Percentiles rank a stretch among this genome's conserved stretches.
phyloP scores from a whole-genome alignment of 23 tunicate species.

The Phallusia fumigata region DNA sequence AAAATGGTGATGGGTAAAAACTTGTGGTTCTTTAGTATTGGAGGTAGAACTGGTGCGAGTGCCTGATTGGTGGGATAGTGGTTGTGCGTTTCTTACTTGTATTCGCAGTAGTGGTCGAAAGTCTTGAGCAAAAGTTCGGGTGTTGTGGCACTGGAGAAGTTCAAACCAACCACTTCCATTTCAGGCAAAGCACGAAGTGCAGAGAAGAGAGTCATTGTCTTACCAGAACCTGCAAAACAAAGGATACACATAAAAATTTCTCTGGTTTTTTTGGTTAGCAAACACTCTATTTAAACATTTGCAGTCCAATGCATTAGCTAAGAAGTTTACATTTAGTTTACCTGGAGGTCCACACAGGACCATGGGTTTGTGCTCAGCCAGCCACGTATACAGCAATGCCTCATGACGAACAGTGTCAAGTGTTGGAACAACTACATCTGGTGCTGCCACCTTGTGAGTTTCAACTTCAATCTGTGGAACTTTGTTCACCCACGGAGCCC shows the following conservation, averaged over 20 bases:
- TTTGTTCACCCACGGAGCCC: constrained; percentile 96
- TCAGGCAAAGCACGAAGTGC: constrained; percentile 96
- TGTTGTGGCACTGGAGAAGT: constrained; percentile 96
- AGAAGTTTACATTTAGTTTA: constrained; percentile 7
- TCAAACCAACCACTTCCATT: constrained; percentile 97
- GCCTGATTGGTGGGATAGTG: no score
- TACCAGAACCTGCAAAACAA: constrained; percentile 79
- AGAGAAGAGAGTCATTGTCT: constrained; percentile 97
- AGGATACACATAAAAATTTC: no score
- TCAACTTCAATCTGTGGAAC: constrained; percentile 99
- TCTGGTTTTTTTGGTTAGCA: no score
- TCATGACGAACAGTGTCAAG: constrained; percentile 98
- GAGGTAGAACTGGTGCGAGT: no score
- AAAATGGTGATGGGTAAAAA: no score
- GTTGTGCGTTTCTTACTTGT: constrained; percentile 42
- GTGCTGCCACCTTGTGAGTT: constrained; percentile 98
- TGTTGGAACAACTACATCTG: constrained; percentile 98
- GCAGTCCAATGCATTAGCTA: no score
- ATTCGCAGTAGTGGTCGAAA: constrained; percentile 98
- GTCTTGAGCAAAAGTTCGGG: constrained; percentile 94
- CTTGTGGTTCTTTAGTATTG: no score
- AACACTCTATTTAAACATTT: no score
- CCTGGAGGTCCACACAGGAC: constrained; percentile 99
- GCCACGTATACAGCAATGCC: constrained; percentile 90
- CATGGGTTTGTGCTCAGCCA: constrained; percentile 98